Evolutionary conservation across 1,140 invertebrate genomes (phyloP).

Genomic region (Chlorops oryzae): DNA sequence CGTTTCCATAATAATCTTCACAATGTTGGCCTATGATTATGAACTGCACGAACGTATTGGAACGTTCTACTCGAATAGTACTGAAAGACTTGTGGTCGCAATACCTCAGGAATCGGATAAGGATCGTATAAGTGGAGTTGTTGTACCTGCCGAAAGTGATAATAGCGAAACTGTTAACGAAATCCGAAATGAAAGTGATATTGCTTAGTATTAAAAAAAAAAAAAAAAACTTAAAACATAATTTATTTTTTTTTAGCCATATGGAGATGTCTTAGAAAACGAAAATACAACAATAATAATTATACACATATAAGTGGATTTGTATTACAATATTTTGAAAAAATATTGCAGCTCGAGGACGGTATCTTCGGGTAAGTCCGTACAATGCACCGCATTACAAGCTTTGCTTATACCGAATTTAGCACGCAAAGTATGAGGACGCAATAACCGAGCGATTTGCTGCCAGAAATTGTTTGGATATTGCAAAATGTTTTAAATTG

Average conservation of each 20-base stretch:
- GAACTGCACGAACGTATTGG: constrained; percentile 25
- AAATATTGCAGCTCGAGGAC: constrained; percentile 77
- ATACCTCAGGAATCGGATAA: too few relatives aligned
- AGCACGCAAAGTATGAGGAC: constrained; percentile 77
- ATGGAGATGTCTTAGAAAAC: too few relatives aligned
- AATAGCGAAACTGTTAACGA: too few relatives aligned
- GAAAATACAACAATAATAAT: too few relatives aligned
- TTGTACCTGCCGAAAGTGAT: too few relatives aligned
- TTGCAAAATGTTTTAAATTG: constrained; percentile 3
- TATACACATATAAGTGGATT: neutral
- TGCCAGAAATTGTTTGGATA: constrained; percentile 43
- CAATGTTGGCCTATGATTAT: constrained; percentile 35
- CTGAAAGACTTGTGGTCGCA: too few relatives aligned
- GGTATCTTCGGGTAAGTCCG: constrained; percentile 83
- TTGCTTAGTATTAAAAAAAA: too few relatives aligned
- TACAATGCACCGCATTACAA: constrained; percentile 87
- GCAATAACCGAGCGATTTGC: constrained; percentile 77
- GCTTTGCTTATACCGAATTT: constrained; percentile 76
- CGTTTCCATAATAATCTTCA: constrained; percentile 35
- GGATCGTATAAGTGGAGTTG: too few relatives aligned
- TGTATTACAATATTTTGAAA: constrained; percentile 62
- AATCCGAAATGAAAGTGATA: too few relatives aligned
- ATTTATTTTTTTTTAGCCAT: too few relatives aligned
- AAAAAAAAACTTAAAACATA: constrained; percentile 12
- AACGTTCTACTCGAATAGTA: too few relatives aligned